Conservation (phyloP, 2,113 vertebrate genomes). For the Toxotes jaculatrix region DNA sequence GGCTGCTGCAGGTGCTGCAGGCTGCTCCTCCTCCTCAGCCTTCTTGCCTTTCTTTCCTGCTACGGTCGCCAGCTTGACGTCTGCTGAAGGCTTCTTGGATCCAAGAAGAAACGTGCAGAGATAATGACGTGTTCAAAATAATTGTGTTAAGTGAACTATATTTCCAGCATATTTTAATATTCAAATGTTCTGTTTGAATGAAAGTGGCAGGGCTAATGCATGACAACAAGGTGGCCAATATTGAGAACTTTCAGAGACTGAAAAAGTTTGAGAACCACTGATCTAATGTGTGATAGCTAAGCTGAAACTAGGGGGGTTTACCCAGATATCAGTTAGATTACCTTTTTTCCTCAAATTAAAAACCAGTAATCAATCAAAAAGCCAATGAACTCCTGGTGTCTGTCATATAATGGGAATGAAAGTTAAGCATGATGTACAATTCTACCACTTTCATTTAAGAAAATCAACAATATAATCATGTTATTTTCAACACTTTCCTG, state of each 20-base stretch:
- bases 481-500: too few species aligned
- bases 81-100: conserved; percentile 42
- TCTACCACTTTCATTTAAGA: too few species aligned
- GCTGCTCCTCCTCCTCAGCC: conserved; percentile 92
- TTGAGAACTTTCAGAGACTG: neutral
- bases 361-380: too few species aligned
- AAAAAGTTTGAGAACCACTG: neutral
- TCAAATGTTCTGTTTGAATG: neutral
- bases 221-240: neutral
- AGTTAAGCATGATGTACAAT: too few species aligned
- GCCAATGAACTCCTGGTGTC: too few species aligned
- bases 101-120: neutral
- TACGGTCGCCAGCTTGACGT: conserved; percentile 89
- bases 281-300: too few species aligned
- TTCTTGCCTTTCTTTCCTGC: conserved; percentile 96
- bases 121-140: neutral
- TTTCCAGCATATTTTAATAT: neutral
- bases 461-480: too few species aligned
- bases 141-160: neutral
- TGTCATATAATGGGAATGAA: too few species aligned
- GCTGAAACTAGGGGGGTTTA: too few species aligned
- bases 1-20: conserved; percentile 66
- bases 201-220: neutral
- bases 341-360: too few species aligned
- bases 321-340: too few species aligned